Conservation (phyloP, 2,888 invertebrate genomes). For the Junonia oenone region DNA sequence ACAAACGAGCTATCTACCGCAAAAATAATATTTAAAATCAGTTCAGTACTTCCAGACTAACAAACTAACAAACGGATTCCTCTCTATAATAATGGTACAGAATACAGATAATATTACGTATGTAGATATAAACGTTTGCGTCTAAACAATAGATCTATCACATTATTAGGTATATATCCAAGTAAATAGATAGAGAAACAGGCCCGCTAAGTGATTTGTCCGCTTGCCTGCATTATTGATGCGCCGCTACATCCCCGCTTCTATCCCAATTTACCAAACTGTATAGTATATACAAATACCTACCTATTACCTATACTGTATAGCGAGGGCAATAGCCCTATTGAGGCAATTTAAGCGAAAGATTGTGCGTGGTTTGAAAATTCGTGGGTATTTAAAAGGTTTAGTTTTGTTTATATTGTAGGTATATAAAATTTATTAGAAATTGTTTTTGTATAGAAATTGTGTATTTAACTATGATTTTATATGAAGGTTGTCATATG, state of each 20-base stretch:
- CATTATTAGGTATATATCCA: constrained; percentile 1
- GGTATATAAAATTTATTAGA: no score
- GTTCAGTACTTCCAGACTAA: no score
- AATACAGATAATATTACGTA: no score
- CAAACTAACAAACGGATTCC: no score
- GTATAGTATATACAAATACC: constrained; percentile 5
- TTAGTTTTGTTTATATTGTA: no score
- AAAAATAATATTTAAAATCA: no score
- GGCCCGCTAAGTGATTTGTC: constrained; percentile 62
- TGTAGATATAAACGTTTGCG: no score
- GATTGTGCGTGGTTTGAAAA: neutral
- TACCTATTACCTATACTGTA: neutral
- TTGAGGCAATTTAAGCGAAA: constrained; percentile 11
- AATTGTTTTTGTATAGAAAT: no score
- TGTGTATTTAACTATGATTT: no score
- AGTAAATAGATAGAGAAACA: constrained; percentile 21
- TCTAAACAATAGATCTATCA: neutral
- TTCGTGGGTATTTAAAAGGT: neutral
- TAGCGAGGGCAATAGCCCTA: neutral
- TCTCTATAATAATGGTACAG: no score
- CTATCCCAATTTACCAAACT: constrained; percentile 26
- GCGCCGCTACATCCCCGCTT: constrained; percentile 30
- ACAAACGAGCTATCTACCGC: no score
- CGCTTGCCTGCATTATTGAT: constrained; percentile 67
- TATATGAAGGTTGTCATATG: no score